Evolutionary conservation across 2,113 vertebrate species (phyloP).

Genomic region (Pangasianodon hypophthalmus): DNA sequence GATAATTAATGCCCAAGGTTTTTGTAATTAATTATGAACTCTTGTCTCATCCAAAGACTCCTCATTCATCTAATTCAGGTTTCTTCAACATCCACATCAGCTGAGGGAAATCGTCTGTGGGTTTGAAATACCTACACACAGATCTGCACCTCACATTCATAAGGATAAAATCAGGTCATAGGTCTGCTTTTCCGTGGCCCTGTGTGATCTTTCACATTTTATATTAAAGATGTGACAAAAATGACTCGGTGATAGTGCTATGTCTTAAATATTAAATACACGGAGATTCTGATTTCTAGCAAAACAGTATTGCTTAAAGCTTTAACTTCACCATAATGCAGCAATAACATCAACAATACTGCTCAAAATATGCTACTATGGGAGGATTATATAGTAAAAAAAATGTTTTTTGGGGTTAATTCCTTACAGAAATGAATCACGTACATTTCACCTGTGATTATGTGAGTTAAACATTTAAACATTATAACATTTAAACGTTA

Average conservation of each 20-base stretch:
- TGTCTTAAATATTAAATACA: conserved; percentile 16
- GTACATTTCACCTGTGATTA: no score
- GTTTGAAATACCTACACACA: not conserved
- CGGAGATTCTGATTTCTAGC: not conserved
- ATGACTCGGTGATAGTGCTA: not conserved
- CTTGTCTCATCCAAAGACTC: conserved; percentile 47
- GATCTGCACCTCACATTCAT: not conserved
- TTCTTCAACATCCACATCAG: not conserved
- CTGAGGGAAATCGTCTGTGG: not conserved
- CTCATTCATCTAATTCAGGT: conserved; percentile 35
- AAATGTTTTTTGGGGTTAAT: not conserved
- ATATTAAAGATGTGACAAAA: not conserved
- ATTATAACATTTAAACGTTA: no score
- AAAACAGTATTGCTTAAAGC: not conserved
- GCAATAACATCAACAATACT: not conserved
- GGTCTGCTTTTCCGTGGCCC: not conserved
- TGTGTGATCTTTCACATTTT: not conserved
- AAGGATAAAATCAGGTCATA: not conserved
- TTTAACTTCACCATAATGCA: not conserved
- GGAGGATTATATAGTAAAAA: no score
- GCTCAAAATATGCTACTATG: not conserved
- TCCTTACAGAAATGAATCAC: not conserved
- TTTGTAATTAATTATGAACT: conserved; percentile 57
- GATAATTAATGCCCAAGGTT: conserved; percentile 10
- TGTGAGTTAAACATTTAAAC: no score